Evolutionary conservation across 2,888 invertebrate species (phyloP).

Genomic region (Unio pictorum): DNA sequence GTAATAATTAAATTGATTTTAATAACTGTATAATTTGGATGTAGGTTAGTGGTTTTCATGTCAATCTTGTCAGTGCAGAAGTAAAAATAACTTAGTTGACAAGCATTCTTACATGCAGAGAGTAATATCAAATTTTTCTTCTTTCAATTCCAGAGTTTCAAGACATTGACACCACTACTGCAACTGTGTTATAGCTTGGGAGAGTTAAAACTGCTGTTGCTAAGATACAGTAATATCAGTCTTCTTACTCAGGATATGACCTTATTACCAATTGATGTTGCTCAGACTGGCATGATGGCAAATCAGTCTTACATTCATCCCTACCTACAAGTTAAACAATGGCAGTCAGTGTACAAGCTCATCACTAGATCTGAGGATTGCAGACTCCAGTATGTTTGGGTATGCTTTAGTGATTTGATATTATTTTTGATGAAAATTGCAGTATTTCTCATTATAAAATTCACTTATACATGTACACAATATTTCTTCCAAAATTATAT

Average conservation of each 20-base stretch:
- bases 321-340: conserved; percentile 24
- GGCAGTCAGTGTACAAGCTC: conserved; percentile 26
- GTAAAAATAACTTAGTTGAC: too few species aligned
- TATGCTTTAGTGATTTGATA: conserved; percentile 10
- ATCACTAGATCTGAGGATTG: conserved; percentile 17
- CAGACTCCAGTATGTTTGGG: conserved; percentile 24
- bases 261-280: neutral
- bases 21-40: too few species aligned
- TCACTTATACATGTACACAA: too few species aligned
- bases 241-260: neutral
- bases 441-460: neutral
- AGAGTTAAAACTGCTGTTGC: conserved; percentile 33
- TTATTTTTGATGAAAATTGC: neutral
- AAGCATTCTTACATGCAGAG: too few species aligned
- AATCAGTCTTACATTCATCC: conserved; percentile 25
- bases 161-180: conserved; percentile 5
- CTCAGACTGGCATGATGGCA: neutral
- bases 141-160: neutral
- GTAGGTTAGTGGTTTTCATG: too few species aligned
- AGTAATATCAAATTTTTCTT: neutral
- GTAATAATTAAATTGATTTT: too few species aligned
- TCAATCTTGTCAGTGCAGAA: too few species aligned
- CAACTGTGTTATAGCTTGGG: conserved; percentile 37
- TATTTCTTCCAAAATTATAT: too few species aligned
- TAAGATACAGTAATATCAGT: neutral